Evolutionary conservation across 2,113 vertebrate species (phyloP).

Genomic region (Chaetura pelagica): DNA sequence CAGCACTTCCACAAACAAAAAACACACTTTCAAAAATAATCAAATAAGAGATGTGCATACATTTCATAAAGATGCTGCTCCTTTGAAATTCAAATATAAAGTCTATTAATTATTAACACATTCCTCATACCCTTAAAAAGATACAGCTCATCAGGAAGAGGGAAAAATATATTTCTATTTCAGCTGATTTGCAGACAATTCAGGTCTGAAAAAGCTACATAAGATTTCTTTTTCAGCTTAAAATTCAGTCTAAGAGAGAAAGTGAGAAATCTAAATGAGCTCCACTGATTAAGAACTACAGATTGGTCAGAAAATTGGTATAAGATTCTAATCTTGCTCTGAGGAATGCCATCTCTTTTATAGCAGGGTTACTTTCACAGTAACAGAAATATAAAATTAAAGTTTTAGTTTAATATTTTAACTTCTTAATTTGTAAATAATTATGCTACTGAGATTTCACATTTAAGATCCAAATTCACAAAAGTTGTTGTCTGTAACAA

Average conservation of each 20-base stretch:
- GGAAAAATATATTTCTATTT: background rate
- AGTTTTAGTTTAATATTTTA: background rate
- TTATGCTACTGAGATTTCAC: background rate
- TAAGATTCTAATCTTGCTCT: background rate
- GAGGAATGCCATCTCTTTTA: background rate
- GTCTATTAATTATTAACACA: background rate
- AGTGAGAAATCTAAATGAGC: background rate
- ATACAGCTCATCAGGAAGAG: background rate
- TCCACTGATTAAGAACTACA: background rate
- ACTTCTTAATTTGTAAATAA: background rate
- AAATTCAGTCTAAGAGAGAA: background rate
- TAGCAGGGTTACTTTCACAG: background rate
- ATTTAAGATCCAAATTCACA: background rate
- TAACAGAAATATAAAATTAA: background rate
- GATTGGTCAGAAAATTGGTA: background rate
- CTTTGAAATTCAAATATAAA: background rate
- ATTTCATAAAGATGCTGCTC: background rate
- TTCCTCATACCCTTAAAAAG: background rate
- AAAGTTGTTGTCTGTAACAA: background rate
- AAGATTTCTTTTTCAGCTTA: background rate
- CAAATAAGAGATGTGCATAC: background rate
- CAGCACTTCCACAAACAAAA: background rate
- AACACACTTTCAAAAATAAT: background rate
- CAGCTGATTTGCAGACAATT: background rate
- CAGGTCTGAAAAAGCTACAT: background rate